Conservation (phyloP, 2,113 vertebrate species). For the Ceyx melanurus region DNA sequence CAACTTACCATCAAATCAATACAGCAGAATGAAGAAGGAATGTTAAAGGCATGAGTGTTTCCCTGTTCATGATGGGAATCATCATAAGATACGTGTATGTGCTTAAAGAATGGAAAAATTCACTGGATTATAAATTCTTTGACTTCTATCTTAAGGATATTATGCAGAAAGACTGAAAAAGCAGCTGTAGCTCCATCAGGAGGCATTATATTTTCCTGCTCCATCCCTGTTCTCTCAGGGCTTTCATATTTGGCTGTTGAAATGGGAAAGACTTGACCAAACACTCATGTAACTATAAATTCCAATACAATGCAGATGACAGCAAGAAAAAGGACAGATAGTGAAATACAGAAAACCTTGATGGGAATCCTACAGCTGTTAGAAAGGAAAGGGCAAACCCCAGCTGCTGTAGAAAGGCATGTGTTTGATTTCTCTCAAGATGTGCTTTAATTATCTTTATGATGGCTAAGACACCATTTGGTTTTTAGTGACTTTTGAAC, state of each 20-base stretch:
- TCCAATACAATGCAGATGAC: neutral
- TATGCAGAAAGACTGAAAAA: neutral
- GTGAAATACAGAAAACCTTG: neutral
- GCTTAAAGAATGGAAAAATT: neutral
- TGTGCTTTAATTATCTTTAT: neutral
- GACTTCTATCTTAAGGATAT: neutral
- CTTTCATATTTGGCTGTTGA: neutral
- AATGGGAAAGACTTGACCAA: neutral
- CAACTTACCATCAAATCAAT: conserved; percentile 46
- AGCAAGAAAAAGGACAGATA: neutral
- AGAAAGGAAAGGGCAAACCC: neutral
- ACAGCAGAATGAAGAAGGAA: conserved; percentile 8
- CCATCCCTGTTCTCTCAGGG: neutral
- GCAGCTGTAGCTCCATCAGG: neutral
- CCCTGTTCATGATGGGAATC: neutral
- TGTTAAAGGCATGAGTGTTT: neutral
- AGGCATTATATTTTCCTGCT: neutral
- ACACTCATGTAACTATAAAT: neutral
- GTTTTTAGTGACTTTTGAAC: neutral
- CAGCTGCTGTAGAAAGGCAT: neutral
- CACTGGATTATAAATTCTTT: neutral
- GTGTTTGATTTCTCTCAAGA: neutral
- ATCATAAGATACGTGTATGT: neutral
- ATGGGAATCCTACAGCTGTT: neutral
- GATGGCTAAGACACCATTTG: neutral